Evolutionary conservation across 2,797 vertebrate species (phyloP).

Genomic region (Catharus ustulatus): DNA sequence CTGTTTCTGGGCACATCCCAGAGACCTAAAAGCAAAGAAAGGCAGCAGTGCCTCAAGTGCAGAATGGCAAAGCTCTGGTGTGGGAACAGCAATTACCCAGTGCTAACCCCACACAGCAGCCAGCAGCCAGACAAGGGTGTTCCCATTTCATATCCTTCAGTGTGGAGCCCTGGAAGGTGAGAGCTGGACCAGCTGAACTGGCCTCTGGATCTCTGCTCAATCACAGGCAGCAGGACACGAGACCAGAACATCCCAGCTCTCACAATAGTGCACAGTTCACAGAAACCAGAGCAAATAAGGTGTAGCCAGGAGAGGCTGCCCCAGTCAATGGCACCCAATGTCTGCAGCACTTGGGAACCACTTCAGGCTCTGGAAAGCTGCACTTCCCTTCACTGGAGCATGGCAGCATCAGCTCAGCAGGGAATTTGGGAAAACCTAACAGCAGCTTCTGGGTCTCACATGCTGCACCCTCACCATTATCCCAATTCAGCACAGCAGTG

Average conservation of each 20-base stretch:
- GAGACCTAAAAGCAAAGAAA: neutral
- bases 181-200: neutral
- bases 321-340: rapidly evolving
- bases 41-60: neutral
- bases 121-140: rapidly evolving
- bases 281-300: neutral
- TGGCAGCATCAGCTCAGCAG: neutral
- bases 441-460: neutral
- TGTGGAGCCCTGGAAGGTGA: neutral
- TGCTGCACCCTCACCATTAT: neutral
- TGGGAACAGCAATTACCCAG: neutral
- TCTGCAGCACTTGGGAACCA: neutral
- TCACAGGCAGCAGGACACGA: neutral
- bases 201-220: neutral
- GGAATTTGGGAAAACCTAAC: neutral
- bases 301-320: neutral
- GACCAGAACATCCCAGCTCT: neutral
- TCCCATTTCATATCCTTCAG: rapidly evolving
- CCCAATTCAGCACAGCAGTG: neutral
- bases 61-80: neutral
- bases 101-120: neutral
- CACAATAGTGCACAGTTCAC: rapidly evolving
- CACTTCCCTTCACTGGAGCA: neutral
- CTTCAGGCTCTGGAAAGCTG: neutral
- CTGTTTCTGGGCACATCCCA: neutral